Percentiles rank a stretch among this genome's conserved stretches.
These are phyloP conservation scores for Meloidogyne hapla DNA, from an alignment of 1,140 invertebrate genomes.

Conservation along the genomic window DNA sequence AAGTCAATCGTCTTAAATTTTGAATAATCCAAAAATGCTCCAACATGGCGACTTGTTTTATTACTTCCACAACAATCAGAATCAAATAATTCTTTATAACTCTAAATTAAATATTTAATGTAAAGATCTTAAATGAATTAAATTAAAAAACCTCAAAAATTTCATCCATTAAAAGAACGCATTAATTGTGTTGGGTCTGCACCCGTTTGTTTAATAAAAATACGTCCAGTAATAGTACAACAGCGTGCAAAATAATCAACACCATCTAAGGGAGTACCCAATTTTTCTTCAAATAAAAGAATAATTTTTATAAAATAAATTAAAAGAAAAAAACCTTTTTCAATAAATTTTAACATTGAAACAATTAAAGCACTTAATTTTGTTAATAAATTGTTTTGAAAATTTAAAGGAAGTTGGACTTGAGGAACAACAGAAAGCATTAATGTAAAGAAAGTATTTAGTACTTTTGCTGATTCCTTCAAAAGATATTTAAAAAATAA, in stretches of 20 bases:
- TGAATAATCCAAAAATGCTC: slow-evolving; percentile 3
- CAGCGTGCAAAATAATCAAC: slow-evolving; percentile 35
- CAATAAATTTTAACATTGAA: slow-evolving; percentile 29
- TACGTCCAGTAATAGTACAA: slow-evolving; percentile 25
- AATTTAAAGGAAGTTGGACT: slow-evolving; percentile 28
- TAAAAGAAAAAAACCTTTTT: slow-evolving; percentile 27
- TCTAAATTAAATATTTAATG: slow-evolving; percentile 5
- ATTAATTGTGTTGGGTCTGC: slow-evolving; percentile 29
- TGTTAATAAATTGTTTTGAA: slow-evolving; percentile 29
- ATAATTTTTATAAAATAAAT: background rate
- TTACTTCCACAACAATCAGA: slow-evolving; percentile 17
- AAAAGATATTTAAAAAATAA: background rate
- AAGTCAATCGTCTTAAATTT: slow-evolving; percentile 15
- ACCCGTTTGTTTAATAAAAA: slow-evolving; percentile 33
- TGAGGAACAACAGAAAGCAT: slow-evolving; percentile 26
- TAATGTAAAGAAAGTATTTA: slow-evolving; percentile 28
- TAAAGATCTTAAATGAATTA: too few relatives aligned
- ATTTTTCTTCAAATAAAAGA: too few relatives aligned
- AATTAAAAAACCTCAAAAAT: slow-evolving; percentile 28
- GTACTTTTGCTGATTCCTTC: slow-evolving; percentile 11
- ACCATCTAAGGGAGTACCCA: slow-evolving; percentile 29
- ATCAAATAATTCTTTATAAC: slow-evolving; percentile 26
- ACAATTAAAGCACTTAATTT: slow-evolving; percentile 35
- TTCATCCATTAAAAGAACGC: slow-evolving; percentile 29
- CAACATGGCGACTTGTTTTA: slow-evolving; percentile 4